Evolutionary conservation across 2,888 invertebrate species (phyloP), one percentile per base, ranked within the genome.

Genomic region (Rhopalosiphum nymphaeae): DNA sequence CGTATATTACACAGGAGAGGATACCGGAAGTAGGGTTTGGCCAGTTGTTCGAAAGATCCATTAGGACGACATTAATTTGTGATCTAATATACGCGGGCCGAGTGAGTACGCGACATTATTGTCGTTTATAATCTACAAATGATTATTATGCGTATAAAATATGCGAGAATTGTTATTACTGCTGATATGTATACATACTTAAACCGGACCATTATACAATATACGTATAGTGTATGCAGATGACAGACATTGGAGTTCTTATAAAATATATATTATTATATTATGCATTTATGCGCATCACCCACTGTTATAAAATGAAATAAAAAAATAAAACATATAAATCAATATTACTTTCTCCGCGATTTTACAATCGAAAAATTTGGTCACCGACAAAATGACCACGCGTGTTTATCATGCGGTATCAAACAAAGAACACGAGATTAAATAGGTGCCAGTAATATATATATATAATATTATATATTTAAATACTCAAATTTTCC

Each of bases 341-440:
- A 88, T 44, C 29, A 0, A 57, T 44, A 56, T 13, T 46, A 85
- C 91, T 91, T 91, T 91, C 91, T 85, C 85, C n/a, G 56, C 85
- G 57, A 85, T 91, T 85, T 85, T 85, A 85, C 91, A 57, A 53
- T 16, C 84, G 21, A 36, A 84, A 84, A 84, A 84, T 26, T 36
- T 78, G 78, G 78, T 78, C 36, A 7, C 42, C 36, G 53, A 53
- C 42, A 4, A 49, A n/a, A 53, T 61, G 21, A 29, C 46, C 10
- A 36, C 0, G 21, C 21, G 78, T 21, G 91, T 56, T 42, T 29
- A 29, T 91, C 53, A 56, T 13, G 36, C 3, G 16, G 53, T 36
- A 26, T 67, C 26, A 36, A 25, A 56, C 26, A 11, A 13, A 89
- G 26, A 89, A 56, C 44, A 36, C 78, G 7, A 1, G 36, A 21